Evolutionary conservation across 2,797 vertebrate species (phyloP), one percentile per base, ranked within the genome.

Genomic region (Syngnathus acus): DNA sequence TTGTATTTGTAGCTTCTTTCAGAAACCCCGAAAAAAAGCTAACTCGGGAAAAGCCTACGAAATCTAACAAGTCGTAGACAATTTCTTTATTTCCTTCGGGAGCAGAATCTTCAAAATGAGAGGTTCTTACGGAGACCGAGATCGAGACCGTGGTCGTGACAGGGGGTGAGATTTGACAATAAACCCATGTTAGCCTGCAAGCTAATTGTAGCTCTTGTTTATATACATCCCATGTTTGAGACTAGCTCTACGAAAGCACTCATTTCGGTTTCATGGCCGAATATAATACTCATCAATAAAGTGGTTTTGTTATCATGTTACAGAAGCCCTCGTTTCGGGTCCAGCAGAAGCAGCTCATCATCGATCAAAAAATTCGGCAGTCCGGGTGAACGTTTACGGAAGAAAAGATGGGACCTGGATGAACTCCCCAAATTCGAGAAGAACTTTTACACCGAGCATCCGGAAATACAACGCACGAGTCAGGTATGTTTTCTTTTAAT

Each of bases 341-440:
- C 92, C 57, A 91, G 87, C 77, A 88, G 88, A 71, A 87, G 94
- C 37, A 91, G 92, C 63, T 89, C 91, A 39, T 86, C 93, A 23
- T 83, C 90, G 55, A 90, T 90, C 0, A 94, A 94, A 82, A 96
- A 95, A 76, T 96, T 97, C 81, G 95, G 96, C 66, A 97, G 95
- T 82, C 95, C 95, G 0, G 96, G 96, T 32, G 95, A 98, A 21
- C 93, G 95, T 65, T 87, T 98, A 23, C 92, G 95, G 23, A 98
- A 97, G 80, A 97, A 94, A 82, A 93, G 94, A 74, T 98, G 96
- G 96, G 94, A 98, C 77, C 85, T 98, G 69, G 93, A 87, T 32
- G 93, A 95, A 21, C 92, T 98, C 39, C 95, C 95, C 10, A 98
- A 97, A 59, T 98, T 98, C 86, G 95, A 98, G 87, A 98, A 98